Base-by-base conservation (phyloP, 1,140 invertebrate species). In the Drosophila kohkoa region DNA sequence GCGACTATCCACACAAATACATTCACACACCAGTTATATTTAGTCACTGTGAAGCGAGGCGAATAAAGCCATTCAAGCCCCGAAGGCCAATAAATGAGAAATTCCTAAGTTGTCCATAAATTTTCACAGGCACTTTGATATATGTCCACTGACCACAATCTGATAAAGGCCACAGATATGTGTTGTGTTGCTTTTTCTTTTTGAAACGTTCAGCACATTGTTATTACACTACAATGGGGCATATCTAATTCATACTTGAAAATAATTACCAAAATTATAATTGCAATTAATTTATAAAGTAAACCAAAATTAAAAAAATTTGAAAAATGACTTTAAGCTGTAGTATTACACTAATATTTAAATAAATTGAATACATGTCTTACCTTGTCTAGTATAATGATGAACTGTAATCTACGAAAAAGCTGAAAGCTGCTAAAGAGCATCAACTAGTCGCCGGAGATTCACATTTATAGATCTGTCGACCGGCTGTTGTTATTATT, bases 91-190 rank as follows among this genome's bases (percentile, higher is more conserved):
- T 78, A 83, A 89, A 81, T 88, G 85, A 83, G 54, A 87, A 88
- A 88, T 89, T 89, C 80, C 83, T 55, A 3, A 57, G 20, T 38
- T 68, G 69, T 48, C 68, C 74, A 88, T 88, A 89, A 87, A 87
- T 87, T 88, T 45, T 60, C 59, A 16, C 52, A 52, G 59, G 15
- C 5, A 25, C 58, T 35, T 68, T 82, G 66, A 71, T 77, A 88
- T 74, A 77, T 75, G 72, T 80, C 75, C 71, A 48, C 45, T 68
- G 66, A 65, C 82, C 73, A 77, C 83, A 88, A 88, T 55, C 28
- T 32, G 45, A 63, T 59, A 78, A 65, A 59, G 77, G 59, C 73
- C 70, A 73, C 69, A 59, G 28, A 43, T 54, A 64, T 75, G 35
- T 59, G 30, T 59, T 75, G 35, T 59, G 30, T 48, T 60, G 11